Evolutionary conservation across 2,888 invertebrate species (phyloP), one percentile per base, ranked within the genome.

Genomic region (Ormyrus nitidulus): DNA sequence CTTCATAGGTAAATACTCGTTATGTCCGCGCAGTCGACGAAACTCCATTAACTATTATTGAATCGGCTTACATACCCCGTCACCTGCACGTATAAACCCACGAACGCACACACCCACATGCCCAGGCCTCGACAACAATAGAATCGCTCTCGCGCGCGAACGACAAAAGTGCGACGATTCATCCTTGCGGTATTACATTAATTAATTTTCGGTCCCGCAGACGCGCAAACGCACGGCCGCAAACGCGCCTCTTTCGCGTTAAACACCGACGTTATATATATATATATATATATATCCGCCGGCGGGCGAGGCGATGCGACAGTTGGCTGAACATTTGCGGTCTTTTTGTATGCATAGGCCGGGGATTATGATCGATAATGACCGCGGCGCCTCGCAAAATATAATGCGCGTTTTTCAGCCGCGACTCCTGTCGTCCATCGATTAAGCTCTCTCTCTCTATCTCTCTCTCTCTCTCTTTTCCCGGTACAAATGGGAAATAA

Each of bases 321-420:
- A 80, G 80, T 72, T 80, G 76, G 76, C 56, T 72, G 80, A 76
- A 76, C 80, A 68, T 80, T 80, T 76, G 80, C 65, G 72, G 68
- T 72, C 78, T 73, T 78, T 75, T 66, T 75, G 13, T 68, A 19
- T 44, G 13, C 13, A 34, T 44, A n/a, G 48, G 13, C 9, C 6
- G 5, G 9, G 70, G 44, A 51, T 53, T 72, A 74, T 74, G 73
- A 65, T 74, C 73, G 73, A 74, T 74, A 73, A 44, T 49, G 19
- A 9, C 8, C 8, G 34, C 3, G 34, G 34, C 34, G 34, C 34
- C 34, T 34, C 34, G 34, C 34, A 34, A 34, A 34, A 68, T 19
- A 53, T 13, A 66, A 56, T 46, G 58, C 58, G 58, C 58, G n/a
- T 58, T 34, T 34, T 34, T 34, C 34, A 34, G 34, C 4, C 34